Evolutionary conservation across 2,888 invertebrate species (phyloP), one percentile per base, ranked within the genome.

Genomic region (Netelia virgata): DNA sequence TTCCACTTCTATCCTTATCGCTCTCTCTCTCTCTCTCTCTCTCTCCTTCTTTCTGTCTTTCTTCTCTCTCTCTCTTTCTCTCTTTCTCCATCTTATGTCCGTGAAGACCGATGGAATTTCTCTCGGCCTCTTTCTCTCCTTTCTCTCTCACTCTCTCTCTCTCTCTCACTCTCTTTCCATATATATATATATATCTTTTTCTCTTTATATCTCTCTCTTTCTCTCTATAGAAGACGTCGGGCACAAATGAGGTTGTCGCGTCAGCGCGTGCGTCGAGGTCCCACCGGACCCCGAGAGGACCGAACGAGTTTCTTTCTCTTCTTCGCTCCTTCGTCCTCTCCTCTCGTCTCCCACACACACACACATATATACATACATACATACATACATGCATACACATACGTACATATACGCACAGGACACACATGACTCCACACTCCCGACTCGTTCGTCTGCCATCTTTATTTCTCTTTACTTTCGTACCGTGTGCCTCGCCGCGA

Each of bases 201-300:
- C 23, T 23, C 23, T 23, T 3, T n/a, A n/a, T n/a, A n/a, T 85
- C 68, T 28, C 74, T 75, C 57, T 81, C 83, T 57, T 83, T 73
- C 81, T 83, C 86, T 85, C 84, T 85, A 78, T 88, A 87, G 90
- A 89, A 91, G 90, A 89, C 90, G 90, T 91, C 90, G 92, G 83
- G 91, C 92, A 92, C 92, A 92, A 92, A 92, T 92, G 92, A 92
- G 92, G 90, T 92, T 92, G 92, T 92, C 92, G 92, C 92, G 91
- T 91, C 92, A 91, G 90, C 92, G 91, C 91, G 91, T 90, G 90
- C 89, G 88, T 89, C 87, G 77, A 74, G 66, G 81, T 84, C 86
- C 81, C 82, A 80, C 85, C 53, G 85, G 76, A 80, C 82, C 76
- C 66, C 50, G 64, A 41, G 53, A 72, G 76, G 74, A 82, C 78